Evolutionary conservation across 2,797 vertebrate genomes (phyloP), one percentile per base, ranked within the genome.

Genomic region (Mus minutoides): DNA sequence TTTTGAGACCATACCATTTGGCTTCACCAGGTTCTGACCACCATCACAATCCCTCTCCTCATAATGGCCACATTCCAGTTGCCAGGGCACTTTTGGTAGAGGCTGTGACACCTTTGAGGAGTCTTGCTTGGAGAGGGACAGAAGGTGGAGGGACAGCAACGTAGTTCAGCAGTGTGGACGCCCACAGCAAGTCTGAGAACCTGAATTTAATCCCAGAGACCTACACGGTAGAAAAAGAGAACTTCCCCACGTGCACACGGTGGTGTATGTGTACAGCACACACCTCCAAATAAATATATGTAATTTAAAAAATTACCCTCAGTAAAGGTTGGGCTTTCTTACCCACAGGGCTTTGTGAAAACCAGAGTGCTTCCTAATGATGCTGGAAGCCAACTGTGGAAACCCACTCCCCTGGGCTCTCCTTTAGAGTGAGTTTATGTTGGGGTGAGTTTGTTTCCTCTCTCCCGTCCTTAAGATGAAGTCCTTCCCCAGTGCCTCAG

Each of bases 11-110:
- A 56, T 87, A 29, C 22, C 83, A 62, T 95, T 95, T 91, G 94
- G 67, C 52, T 71, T 95, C 93, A 89, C 37, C 49, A 69, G 90
- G 91, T 95, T 97, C 92, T 0, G 17, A 89, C 43, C 6, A 0
- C 83, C 91, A 88, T 97, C 97, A 97, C 86, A 96, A 94, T 96
- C 29, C 43, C 26, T 79, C 90, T 67, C 73, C 94, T 92, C 95
- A 94, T 37, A 94, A 92, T 96, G 71, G 88, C 85, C 43, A 34
- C 84, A 91, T 97, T 97, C 96, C 49, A 26, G 88, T 97, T 96
- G 95, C 96, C 94, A 97, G 93, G 90, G 87, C 10, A 78, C 31
- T 80, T 85, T 54, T 26, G 85, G 40, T 4, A n/a, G 73, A 95
- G 80, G 77, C 49, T 22, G 43, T 43, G 69, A 46, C 46, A 43